Percentiles rank a stretch among this genome's conserved stretches.
Conservation (phyloP, 2,113 vertebrate species). For the Caracal caracal region DNA sequence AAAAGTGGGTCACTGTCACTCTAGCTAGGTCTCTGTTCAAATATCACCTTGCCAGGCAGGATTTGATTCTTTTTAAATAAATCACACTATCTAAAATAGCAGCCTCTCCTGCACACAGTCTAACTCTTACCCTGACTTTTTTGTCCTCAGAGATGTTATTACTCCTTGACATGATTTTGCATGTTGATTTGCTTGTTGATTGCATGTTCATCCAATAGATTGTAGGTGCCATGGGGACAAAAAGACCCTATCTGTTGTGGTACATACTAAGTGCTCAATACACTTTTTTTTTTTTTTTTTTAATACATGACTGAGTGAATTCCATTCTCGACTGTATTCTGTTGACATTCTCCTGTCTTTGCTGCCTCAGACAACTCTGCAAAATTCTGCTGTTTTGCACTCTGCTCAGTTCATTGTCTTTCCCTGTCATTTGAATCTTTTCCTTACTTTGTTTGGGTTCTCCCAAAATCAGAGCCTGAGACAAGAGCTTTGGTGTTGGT, state of each 20-base stretch:
- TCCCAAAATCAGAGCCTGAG: not conserved
- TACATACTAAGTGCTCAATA: not conserved
- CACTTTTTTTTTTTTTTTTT: not conserved
- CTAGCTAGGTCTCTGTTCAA: not conserved
- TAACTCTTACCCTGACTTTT: not conserved
- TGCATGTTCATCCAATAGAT: not conserved
- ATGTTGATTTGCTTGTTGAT: not conserved
- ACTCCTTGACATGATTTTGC: not conserved
- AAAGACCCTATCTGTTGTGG: not conserved
- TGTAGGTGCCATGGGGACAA: not conserved
- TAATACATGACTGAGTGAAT: not conserved
- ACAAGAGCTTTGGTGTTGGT: not conserved
- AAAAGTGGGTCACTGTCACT: not conserved
- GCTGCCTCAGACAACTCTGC: not conserved
- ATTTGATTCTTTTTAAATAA: not conserved
- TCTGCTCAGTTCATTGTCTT: not conserved
- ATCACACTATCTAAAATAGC: not conserved
- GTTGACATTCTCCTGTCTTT: not conserved
- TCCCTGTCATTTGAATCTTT: conserved; percentile 8
- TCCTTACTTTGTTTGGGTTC: not conserved
- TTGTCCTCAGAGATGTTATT: not conserved
- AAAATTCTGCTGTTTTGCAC: not conserved
- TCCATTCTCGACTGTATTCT: not conserved
- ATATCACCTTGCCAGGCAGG: not conserved
- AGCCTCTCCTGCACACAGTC: not conserved